Conservation (phyloP, 1,140 invertebrate species). For the Portunus trituberculatus region DNA sequence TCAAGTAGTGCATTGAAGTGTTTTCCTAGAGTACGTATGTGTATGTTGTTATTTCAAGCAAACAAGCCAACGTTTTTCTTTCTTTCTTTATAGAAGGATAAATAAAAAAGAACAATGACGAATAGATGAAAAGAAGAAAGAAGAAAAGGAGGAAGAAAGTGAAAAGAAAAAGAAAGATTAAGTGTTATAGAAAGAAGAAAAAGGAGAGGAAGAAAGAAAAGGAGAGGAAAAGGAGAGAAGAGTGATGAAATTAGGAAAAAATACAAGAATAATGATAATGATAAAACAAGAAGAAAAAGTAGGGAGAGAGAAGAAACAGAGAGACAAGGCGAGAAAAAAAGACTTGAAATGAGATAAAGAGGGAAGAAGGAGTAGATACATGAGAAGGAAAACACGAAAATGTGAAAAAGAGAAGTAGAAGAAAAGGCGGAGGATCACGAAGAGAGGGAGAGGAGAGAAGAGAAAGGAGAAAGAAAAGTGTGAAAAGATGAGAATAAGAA, state of each 20-base stretch:
- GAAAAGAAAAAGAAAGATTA: not conserved
- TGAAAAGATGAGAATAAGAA: not conserved
- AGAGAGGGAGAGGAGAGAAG: not conserved
- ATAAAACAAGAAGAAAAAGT: not conserved
- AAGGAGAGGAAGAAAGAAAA: too few species aligned
- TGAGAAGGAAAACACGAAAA: too few species aligned
- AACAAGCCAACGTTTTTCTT: too few species aligned
- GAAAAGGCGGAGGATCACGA: not conserved
- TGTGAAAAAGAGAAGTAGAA: too few species aligned
- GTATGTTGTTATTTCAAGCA: too few species aligned
- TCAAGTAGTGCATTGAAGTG: too few species aligned
- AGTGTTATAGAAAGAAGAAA: not conserved
- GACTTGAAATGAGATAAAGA: too few species aligned
- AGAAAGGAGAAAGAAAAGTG: conserved; percentile 10
- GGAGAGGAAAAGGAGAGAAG: too few species aligned
- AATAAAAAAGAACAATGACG: not conserved
- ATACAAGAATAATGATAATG: not conserved
- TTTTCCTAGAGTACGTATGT: too few species aligned
- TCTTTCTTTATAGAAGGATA: too few species aligned
- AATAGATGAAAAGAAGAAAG: not conserved
- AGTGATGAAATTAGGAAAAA: not conserved
- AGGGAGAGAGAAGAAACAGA: not conserved
- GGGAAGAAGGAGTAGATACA: not conserved
- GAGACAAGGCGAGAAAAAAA: not conserved
- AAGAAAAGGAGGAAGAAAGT: not conserved